A percentile compares a stretch with the other conserved stretches of the same genome.
Conservation (phyloP, 2,113 vertebrate species). For the Proteles cristata region DNA sequence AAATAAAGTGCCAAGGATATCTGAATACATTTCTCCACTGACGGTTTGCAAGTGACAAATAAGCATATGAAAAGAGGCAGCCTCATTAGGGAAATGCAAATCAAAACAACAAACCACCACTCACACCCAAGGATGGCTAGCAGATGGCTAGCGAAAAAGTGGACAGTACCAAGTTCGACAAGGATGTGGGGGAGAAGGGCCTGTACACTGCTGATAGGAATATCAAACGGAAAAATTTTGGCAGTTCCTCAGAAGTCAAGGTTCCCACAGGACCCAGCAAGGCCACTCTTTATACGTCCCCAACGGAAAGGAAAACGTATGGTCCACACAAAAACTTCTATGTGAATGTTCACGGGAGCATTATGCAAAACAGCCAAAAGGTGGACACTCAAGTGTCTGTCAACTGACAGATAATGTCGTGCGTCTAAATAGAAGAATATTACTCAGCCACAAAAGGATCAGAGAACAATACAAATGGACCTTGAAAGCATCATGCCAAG, state of each 20-base stretch:
- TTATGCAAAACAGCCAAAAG: not conserved
- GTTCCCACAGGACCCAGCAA: not conserved
- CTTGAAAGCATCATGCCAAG: not conserved
- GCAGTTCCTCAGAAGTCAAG: constrained; percentile 10
- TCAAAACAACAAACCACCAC: not conserved
- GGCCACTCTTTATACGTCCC: not conserved
- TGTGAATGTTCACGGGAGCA: not conserved
- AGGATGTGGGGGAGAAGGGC: not conserved
- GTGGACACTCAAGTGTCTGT: not conserved
- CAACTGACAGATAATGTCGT: not conserved
- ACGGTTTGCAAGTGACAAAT: not conserved
- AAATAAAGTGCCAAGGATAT: not conserved
- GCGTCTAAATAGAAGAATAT: not conserved
- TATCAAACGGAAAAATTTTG: not conserved
- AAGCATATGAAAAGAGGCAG: not conserved
- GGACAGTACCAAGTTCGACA: not conserved
- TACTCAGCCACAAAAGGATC: not conserved
- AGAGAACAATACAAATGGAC: not conserved
- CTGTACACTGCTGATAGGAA: not conserved
- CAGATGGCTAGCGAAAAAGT: not conserved
- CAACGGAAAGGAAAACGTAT: not conserved
- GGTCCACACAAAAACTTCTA: not conserved
- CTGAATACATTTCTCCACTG: not conserved
- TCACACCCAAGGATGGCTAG: not conserved
- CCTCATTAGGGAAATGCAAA: not conserved